phyloP scores from a whole-genome alignment of 2,888 invertebrate species.

The Drosophila mettleri region DNA sequence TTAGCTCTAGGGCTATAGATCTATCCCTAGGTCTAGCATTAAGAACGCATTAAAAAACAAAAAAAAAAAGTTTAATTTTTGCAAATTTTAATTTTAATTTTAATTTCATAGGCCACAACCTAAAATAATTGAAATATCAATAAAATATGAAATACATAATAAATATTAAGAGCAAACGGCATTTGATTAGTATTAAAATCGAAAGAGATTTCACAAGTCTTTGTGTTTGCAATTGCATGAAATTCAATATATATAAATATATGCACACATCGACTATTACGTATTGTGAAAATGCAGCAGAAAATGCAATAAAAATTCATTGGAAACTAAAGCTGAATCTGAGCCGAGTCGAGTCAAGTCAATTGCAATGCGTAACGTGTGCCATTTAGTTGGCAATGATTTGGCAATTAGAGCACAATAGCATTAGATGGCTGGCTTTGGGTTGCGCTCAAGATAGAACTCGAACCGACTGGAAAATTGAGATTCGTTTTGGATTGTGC shows the following conservation, averaged over 20 bases:
- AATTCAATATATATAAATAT: neutral
- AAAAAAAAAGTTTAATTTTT: too few relatives aligned
- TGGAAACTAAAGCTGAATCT: neutral
- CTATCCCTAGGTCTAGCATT: too few relatives aligned
- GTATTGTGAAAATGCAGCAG: neutral
- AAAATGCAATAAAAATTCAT: neutral
- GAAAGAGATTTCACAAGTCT: conserved; percentile 5
- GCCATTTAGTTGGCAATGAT: too few relatives aligned
- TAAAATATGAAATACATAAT: neutral
- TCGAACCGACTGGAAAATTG: conserved; percentile 16
- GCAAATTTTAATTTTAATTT: too few relatives aligned
- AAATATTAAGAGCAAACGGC: neutral
- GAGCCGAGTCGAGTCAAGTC: neutral
- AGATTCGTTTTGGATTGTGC: conserved; percentile 14
- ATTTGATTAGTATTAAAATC: conserved; percentile 1
- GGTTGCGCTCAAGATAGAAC: neutral
- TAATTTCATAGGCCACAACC: too few relatives aligned
- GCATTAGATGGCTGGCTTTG: neutral
- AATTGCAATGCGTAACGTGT: neutral
- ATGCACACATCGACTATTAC: neutral
- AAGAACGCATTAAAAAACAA: too few relatives aligned
- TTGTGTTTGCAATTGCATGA: neutral
- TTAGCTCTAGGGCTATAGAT: neutral
- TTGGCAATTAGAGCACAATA: neutral
- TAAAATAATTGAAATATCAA: neutral